These are phyloP conservation scores for Steatornis caripensis DNA, from an alignment of 2,113 vertebrate species.

Conservation along the genomic window DNA sequence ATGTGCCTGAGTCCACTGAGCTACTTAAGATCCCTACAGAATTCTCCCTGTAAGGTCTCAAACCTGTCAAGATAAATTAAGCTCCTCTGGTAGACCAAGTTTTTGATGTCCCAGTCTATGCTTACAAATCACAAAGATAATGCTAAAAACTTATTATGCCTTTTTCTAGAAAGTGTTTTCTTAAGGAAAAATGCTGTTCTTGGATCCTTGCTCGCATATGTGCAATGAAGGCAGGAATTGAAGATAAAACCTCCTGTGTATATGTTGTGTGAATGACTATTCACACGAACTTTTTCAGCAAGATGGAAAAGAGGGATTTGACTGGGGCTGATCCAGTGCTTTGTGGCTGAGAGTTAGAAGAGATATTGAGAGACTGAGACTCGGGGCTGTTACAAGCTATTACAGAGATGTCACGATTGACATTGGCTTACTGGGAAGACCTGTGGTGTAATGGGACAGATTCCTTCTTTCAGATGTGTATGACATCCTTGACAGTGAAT, in stretches of 20 bases:
- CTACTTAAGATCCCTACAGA: not conserved
- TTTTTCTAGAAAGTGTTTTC: not conserved
- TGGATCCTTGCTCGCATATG: not conserved
- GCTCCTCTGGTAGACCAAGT: not conserved
- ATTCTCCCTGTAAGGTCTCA: not conserved
- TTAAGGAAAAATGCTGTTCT: not conserved
- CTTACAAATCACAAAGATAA: not conserved
- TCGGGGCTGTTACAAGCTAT: not conserved
- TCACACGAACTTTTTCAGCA: not conserved
- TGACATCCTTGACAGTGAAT: not conserved
- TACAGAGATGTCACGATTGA: not conserved
- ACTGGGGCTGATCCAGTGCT: not conserved
- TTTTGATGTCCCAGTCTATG: not conserved
- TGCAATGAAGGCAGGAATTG: not conserved
- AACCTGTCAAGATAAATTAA: not conserved
- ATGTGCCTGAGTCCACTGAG: not conserved
- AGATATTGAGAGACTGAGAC: not conserved
- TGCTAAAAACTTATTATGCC: not conserved
- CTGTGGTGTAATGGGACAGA: not conserved
- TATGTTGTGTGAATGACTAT: not conserved
- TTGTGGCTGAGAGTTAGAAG: not conserved
- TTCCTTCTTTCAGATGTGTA: not conserved
- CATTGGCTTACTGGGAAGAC: not conserved
- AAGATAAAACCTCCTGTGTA: not conserved
- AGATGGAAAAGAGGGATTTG: not conserved